These are phyloP conservation scores for Disparrhopalites patrizii DNA, from an alignment of 2,888 invertebrate genomes.

Conservation along the genomic window DNA sequence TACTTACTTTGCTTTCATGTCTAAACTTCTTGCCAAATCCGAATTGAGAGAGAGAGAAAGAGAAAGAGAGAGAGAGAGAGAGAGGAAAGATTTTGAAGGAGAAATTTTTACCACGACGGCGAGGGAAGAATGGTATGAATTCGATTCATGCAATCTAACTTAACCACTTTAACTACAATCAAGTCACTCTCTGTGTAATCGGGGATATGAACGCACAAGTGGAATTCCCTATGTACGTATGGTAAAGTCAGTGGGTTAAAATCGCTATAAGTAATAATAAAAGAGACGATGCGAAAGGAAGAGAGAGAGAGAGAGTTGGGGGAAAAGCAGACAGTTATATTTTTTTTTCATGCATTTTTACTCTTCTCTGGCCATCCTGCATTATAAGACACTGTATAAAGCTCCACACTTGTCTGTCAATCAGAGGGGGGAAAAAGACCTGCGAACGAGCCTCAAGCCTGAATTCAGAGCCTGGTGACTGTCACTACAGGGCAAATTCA, in stretches of 20 bases:
- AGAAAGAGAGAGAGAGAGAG: conserved; percentile 8
- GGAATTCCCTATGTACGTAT: no score
- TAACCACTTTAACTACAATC: conserved; percentile 1
- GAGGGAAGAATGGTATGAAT: conserved; percentile 12
- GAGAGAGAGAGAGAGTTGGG: conserved; percentile 5
- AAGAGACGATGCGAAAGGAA: background rate
- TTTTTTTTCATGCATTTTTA: background rate
- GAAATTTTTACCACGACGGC: no score
- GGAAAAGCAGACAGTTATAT: conserved; percentile 2
- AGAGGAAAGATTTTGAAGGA: no score
- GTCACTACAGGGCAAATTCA: conserved; percentile 10
- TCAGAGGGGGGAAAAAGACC: conserved; percentile 9
- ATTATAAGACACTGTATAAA: conserved; percentile 2
- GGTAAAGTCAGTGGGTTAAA: background rate
- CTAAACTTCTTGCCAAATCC: conserved; percentile 26
- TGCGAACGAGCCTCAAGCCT: conserved; percentile 6
- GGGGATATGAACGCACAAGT: no score
- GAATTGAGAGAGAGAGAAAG: conserved; percentile 12
- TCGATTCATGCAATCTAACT: conserved; percentile 15
- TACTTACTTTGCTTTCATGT: no score
- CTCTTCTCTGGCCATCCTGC: background rate
- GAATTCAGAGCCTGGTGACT: background rate
- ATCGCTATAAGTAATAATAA: background rate
- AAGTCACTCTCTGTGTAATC: background rate
- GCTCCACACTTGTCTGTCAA: conserved; percentile 5